A percentile compares a stretch with the other conserved stretches of the same genome.
phyloP scores from a whole-genome alignment of 2,113 vertebrate genomes.

The Nannospalax galili region DNA sequence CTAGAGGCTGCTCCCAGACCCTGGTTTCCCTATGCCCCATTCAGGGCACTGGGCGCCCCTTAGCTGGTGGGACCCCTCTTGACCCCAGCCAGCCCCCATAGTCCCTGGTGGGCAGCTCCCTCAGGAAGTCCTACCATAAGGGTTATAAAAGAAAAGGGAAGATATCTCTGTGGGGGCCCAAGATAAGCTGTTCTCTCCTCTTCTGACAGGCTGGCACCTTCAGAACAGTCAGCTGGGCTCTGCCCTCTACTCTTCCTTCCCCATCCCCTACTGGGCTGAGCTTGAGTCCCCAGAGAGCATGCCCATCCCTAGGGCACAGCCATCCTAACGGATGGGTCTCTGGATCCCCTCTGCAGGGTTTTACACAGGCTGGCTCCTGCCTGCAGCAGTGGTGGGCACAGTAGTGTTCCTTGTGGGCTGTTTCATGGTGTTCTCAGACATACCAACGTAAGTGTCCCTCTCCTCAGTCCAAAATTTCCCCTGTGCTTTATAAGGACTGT shows the following conservation, averaged over 20 bases:
- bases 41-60: neutral
- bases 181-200: neutral
- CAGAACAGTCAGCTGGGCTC: neutral
- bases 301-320: neutral
- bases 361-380: conserved; percentile 83
- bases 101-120: neutral
- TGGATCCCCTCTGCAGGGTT: conserved; percentile 72
- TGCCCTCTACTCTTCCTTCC: neutral
- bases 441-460: conserved; percentile 75
- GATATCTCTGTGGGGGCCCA: neutral
- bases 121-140: neutral
- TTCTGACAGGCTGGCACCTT: neutral
- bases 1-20: neutral
- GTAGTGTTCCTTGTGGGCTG: conserved; percentile 78
- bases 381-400: conserved; percentile 55
- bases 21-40: neutral
- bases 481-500: neutral
- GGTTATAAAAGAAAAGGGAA: neutral
- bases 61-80: neutral
- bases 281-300: neutral
- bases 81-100: no score
- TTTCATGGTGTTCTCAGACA: conserved; percentile 66
- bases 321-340: neutral
- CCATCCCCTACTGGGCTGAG: neutral
- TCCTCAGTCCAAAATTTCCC: neutral